These are phyloP conservation scores for Mellilla xanthometata DNA, from an alignment of 2,888 invertebrate species.

Conservation along the genomic window DNA sequence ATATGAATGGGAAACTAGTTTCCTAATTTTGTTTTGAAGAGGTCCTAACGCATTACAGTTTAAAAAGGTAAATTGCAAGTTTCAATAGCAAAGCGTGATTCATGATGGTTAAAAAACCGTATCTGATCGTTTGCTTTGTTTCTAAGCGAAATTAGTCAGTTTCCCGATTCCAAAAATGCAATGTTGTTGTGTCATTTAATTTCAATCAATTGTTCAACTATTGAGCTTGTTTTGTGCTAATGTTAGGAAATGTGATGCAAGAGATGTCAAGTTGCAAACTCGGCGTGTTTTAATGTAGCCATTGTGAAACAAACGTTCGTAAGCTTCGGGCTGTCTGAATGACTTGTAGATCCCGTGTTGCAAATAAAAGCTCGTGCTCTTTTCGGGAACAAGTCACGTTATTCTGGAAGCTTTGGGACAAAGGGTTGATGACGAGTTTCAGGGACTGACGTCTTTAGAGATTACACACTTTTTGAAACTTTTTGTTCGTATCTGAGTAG, in stretches of 20 bases:
- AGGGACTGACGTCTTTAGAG: not conserved
- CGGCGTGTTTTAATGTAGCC: conserved; percentile 9
- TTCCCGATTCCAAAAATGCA: conserved; percentile 25
- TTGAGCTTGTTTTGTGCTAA: conserved; percentile 21
- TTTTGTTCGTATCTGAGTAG: too few relatives aligned
- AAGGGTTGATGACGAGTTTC: not conserved
- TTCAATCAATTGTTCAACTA: conserved; percentile 26
- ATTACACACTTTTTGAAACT: not conserved
- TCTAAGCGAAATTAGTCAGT: conserved; percentile 16
- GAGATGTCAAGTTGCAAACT: conserved; percentile 14
- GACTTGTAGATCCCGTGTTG: not conserved
- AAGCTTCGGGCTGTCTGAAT: not conserved
- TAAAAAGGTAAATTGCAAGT: not conserved
- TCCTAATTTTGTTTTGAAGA: too few relatives aligned
- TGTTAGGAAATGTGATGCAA: conserved; percentile 30
- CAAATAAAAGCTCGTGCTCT: not conserved
- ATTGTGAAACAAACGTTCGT: conserved; percentile 9
- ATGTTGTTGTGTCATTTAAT: conserved; percentile 26
- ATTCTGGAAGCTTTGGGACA: not conserved
- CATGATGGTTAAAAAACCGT: conserved; percentile 2
- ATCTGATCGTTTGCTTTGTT: conserved; percentile 22
- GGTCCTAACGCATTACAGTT: not conserved
- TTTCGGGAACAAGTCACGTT: conserved; percentile 1
- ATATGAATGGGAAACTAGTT: not conserved
- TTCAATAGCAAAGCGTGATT: not conserved